Percentiles rank a stretch among this genome's conserved stretches.
These are phyloP conservation scores for Pampusana beccarii DNA, from an alignment of 2,113 vertebrate species.

Conservation along the genomic window DNA sequence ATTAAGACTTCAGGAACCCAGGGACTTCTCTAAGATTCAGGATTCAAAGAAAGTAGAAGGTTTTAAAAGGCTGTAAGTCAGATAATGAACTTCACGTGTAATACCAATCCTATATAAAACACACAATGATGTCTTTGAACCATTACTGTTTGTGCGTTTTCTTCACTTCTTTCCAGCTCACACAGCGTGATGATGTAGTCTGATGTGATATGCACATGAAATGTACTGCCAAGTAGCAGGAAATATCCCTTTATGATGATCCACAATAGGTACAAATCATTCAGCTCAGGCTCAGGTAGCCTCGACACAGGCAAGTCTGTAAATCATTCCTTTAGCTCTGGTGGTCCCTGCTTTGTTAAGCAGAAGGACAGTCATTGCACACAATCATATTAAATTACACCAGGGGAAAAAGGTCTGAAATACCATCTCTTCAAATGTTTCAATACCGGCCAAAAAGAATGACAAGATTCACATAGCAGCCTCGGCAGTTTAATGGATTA, in stretches of 20 bases:
- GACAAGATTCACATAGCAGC: not conserved
- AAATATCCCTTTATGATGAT: not conserved
- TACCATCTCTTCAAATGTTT: not conserved
- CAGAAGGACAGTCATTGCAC: not conserved
- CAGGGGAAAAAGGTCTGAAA: not conserved
- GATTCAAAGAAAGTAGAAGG: not conserved
- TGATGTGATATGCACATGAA: not conserved
- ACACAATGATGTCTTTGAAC: not conserved
- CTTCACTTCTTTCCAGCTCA: not conserved
- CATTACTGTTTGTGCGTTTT: not conserved
- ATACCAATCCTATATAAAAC: not conserved
- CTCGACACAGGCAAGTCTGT: not conserved
- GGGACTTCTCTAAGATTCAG: not conserved
- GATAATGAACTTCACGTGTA: not conserved
- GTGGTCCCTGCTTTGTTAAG: not conserved
- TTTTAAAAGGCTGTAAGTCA: not conserved
- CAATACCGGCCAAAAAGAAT: not conserved
- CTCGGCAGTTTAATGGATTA: not conserved
- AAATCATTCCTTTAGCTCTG: not conserved
- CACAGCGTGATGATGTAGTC: not conserved
- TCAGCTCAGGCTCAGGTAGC: not conserved
- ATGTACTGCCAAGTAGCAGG: not conserved
- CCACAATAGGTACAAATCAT: not conserved
- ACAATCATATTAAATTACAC: not conserved
- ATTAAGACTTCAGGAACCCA: not conserved